phyloP scores from a whole-genome alignment of 2,113 vertebrate genomes.

The Mixornis gularis region DNA sequence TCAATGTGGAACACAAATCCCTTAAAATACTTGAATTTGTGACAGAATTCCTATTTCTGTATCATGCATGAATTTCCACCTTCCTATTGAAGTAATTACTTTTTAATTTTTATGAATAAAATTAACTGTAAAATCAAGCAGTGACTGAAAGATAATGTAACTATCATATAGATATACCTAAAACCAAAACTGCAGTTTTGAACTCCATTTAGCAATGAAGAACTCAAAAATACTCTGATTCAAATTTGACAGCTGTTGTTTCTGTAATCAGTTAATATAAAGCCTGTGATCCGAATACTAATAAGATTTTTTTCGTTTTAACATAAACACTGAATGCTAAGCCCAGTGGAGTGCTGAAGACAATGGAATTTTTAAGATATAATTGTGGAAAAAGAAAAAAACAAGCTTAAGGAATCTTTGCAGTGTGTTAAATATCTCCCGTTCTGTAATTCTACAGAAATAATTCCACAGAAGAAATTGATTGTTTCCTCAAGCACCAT shows the following conservation, averaged over 20 bases:
- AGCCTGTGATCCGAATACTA: neutral
- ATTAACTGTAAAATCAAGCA: neutral
- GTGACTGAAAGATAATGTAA: neutral
- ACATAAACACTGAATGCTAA: neutral
- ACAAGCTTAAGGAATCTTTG: neutral
- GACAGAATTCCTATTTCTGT: neutral
- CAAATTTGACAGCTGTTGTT: neutral
- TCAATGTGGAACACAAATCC: neutral
- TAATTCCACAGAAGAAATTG: neutral
- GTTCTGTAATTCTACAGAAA: neutral
- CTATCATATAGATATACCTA: neutral
- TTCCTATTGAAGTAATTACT: neutral
- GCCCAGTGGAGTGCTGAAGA: neutral
- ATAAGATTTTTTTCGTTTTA: neutral
- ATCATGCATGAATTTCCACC: neutral
- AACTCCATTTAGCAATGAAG: neutral
- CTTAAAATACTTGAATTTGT: slow-evolving; percentile 7
- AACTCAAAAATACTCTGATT: neutral
- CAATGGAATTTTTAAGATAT: neutral
- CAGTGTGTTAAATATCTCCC: neutral
- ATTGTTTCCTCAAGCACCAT: neutral
- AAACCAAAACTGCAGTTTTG: neutral
- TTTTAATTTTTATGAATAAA: neutral
- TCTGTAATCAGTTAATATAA: neutral
- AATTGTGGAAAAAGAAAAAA: neutral